Conservation (phyloP, 2,797 vertebrate genomes). For the Cryptoprocta ferox region DNA sequence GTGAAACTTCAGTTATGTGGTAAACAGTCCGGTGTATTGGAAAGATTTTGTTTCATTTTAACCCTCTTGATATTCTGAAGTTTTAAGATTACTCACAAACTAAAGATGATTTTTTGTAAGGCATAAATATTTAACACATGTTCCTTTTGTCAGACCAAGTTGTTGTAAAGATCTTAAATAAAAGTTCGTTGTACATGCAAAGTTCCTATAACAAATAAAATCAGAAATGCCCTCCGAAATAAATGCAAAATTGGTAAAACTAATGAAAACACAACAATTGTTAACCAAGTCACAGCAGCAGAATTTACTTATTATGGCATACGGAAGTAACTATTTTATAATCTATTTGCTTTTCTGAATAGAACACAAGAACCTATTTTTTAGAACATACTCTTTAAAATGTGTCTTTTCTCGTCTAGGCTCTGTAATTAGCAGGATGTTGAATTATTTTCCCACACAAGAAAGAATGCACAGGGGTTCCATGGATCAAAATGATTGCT, state of each 20-base stretch:
- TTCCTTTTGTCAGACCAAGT: slow-evolving; percentile 10
- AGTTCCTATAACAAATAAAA: not conserved
- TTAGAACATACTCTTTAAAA: not conserved
- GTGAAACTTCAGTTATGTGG: not conserved
- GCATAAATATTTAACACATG: slow-evolving; percentile 10
- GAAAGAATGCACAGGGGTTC: not conserved
- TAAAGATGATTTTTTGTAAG: slow-evolving; percentile 33
- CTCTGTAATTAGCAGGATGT: not conserved
- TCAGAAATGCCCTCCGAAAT: not conserved
- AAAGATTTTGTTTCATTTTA: not conserved
- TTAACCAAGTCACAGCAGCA: not conserved
- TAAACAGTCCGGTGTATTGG: not conserved
- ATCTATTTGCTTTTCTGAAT: not conserved
- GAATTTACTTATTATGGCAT: not conserved
- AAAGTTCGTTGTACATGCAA: not conserved
- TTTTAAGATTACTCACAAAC: slow-evolving; percentile 7
- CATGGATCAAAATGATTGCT: not conserved
- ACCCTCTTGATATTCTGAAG: not conserved
- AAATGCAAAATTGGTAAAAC: slow-evolving; percentile 37
- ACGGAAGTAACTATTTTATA: not conserved
- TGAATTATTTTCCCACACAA: not conserved
- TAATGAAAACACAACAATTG: not conserved
- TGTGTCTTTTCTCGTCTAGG: not conserved
- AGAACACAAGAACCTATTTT: not conserved
- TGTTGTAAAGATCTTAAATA: slow-evolving; percentile 46